Conservation (phyloP, 2,888 invertebrate genomes). For the Cephalotes varians region DNA sequence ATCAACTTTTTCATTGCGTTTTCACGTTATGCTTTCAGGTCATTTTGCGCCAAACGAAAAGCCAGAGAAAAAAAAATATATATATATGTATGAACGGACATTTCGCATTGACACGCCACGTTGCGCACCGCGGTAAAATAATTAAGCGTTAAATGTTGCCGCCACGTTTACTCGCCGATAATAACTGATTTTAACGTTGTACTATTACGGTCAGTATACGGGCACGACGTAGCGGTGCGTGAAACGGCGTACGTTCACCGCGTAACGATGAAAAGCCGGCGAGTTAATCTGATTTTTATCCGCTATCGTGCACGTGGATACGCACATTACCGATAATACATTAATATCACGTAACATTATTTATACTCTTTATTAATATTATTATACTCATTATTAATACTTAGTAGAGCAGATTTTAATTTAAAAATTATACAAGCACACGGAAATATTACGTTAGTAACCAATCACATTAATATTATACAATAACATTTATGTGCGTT, state of each 20-base stretch:
- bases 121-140: slow-evolving; percentile 47
- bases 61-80: neutral
- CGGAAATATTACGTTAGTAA: neutral
- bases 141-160: slow-evolving; percentile 52
- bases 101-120: slow-evolving; percentile 45
- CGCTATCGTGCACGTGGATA: slow-evolving; percentile 48
- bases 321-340: slow-evolving; percentile 41
- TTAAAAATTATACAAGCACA: slow-evolving; percentile 27
- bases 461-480: slow-evolving; percentile 26
- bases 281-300: slow-evolving; percentile 50
- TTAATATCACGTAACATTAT: slow-evolving; percentile 43
- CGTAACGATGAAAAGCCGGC: slow-evolving; percentile 51
- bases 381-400: slow-evolving; percentile 47
- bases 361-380: slow-evolving; percentile 44
- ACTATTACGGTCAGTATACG: slow-evolving; percentile 35
- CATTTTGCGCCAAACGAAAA: neutral
- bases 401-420: slow-evolving; percentile 28
- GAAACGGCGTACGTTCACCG: slow-evolving; percentile 43
- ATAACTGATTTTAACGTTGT: slow-evolving; percentile 53
- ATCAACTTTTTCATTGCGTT: slow-evolving; percentile 2
- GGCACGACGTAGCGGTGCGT: slow-evolving; percentile 42
- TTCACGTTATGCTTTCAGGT: neutral
- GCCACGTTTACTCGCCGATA: slow-evolving; percentile 47
- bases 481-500: neutral
- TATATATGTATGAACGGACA: neutral